Base-by-base conservation (phyloP, 2,113 vertebrate species). In the Misgurnus anguillicaudatus region DNA sequence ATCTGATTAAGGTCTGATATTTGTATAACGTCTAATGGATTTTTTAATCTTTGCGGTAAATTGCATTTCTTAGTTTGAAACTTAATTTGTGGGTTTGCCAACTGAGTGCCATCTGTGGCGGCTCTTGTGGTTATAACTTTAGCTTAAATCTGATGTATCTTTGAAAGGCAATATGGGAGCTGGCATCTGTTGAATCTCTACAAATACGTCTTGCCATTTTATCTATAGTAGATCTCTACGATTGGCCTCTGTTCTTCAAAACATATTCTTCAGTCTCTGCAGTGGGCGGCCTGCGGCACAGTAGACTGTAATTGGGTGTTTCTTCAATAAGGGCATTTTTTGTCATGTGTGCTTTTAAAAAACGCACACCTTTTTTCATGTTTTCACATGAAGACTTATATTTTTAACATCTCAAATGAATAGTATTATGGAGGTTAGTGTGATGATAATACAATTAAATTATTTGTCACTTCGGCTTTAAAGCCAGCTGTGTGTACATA, bases 161-260 rank as follows among this genome's bases (percentile, higher is more conserved):
- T 21, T 19, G 57, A 69, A 58, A 53, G 24, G n/a, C 42, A 71
- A 57, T 41, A 24, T 69, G 51, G 61, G 21, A 53, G 19, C 58
- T 71, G 61, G 57, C 69, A 68, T 75, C 57, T 21, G 51, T 53
- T 72, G 21, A 75, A 51, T 71, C 69, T 69, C 19, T 61, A 41
- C 24, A 17, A 75, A 72, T 45, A 75, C 36, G 57, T 48, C 70
- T 47, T 68, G 19, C 64, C 38, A 58, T 63, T 47, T 68, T 68
- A 39, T 67, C 63, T 14, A 4, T 47, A 14, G 4, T 17, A 53
- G 64, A 69, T 65, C 31, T 61, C 64, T 58, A 3, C 48, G 39
- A 78, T 68, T 47, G 65, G 14, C 14, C 58, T 9, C n/a, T 72
- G 51, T 60, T 71, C 14, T 63, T 21, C 63, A 68, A 21, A 21